These are phyloP conservation scores for Hydrolagus affinis DNA, from an alignment of 2,113 vertebrate species.

Conservation along the genomic window DNA sequence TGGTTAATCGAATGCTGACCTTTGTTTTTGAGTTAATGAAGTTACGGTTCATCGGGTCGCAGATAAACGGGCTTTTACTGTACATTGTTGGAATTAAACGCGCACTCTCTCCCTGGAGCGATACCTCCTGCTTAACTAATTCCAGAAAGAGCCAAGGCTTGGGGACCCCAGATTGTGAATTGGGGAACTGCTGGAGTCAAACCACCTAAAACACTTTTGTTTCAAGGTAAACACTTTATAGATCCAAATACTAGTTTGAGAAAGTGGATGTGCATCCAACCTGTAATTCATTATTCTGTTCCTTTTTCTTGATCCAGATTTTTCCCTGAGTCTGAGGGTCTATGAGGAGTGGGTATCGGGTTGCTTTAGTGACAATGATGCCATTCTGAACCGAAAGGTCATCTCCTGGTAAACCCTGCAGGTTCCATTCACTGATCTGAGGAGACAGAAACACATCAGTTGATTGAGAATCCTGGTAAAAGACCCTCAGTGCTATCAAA, in stretches of 20 bases:
- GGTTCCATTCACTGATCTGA: conserved; percentile 62
- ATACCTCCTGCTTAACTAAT: too few species aligned
- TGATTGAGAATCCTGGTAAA: not conserved
- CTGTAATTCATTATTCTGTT: conserved; percentile 58
- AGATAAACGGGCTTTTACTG: too few species aligned
- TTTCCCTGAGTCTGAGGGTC: conserved; percentile 67
- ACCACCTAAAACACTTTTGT: too few species aligned
- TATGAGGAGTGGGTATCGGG: conserved; percentile 61
- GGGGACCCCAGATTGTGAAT: too few species aligned
- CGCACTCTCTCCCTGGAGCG: too few species aligned
- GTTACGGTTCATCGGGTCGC: too few species aligned
- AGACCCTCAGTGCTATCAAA: not conserved
- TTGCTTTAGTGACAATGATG: conserved; percentile 64
- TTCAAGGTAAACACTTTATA: too few species aligned
- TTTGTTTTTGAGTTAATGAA: too few species aligned
- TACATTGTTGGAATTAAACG: too few species aligned
- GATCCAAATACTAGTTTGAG: not conserved
- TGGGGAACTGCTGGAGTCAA: too few species aligned
- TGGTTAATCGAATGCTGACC: too few species aligned
- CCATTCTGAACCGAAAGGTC: conserved; percentile 66
- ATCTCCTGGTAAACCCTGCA: conserved; percentile 62
- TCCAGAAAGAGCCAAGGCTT: too few species aligned
- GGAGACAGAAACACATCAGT: not conserved
- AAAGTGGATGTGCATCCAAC: conserved; percentile 38
- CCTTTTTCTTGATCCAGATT: conserved; percentile 63